Percentiles rank a stretch among this genome's conserved stretches.
Conservation (phyloP, 1,140 invertebrate genomes). For the Drosophila quadrilineata region DNA sequence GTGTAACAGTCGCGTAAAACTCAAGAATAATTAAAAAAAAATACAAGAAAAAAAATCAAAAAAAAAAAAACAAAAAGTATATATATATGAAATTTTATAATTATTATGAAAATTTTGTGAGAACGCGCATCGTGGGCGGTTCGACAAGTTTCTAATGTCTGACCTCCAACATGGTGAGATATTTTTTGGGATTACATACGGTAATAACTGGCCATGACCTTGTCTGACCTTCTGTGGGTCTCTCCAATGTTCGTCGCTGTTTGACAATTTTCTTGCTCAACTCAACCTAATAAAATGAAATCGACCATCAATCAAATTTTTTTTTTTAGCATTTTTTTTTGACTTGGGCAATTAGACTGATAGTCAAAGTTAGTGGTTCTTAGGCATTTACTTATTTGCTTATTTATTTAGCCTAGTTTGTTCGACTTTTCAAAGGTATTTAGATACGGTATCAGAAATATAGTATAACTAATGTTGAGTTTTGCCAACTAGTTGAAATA, state of each 20-base stretch:
- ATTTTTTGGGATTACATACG: slow-evolving; percentile 11
- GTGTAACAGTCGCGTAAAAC: slow-evolving; percentile 49
- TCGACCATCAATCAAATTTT: slow-evolving; percentile 55
- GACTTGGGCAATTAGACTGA: slow-evolving; percentile 48
- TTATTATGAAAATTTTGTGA: slow-evolving; percentile 25
- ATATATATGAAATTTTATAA: slow-evolving; percentile 4
- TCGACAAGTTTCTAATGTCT: background rate
- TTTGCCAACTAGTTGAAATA: too few relatives aligned
- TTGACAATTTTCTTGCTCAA: slow-evolving; percentile 49
- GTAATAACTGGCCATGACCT: slow-evolving; percentile 54
- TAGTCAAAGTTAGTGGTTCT: slow-evolving; percentile 57
- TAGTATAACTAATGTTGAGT: too few relatives aligned
- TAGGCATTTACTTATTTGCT: slow-evolving; percentile 33
- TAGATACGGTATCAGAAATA: background rate
- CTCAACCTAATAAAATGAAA: background rate
- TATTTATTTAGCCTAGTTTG: slow-evolving; percentile 61
- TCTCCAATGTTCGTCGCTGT: slow-evolving; percentile 17
- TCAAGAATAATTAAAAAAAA: slow-evolving; percentile 24
- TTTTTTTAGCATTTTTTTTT: too few relatives aligned
- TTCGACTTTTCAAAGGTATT: background rate
- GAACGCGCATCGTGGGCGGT: slow-evolving; percentile 13
- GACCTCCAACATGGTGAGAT: slow-evolving; percentile 5
- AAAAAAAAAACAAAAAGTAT: slow-evolving; percentile 15
- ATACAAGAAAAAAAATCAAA: slow-evolving; percentile 20
- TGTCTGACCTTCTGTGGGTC: slow-evolving; percentile 48